Evolutionary conservation across 2,113 vertebrate genomes (phyloP).

Genomic region (Indicator indicator): DNA sequence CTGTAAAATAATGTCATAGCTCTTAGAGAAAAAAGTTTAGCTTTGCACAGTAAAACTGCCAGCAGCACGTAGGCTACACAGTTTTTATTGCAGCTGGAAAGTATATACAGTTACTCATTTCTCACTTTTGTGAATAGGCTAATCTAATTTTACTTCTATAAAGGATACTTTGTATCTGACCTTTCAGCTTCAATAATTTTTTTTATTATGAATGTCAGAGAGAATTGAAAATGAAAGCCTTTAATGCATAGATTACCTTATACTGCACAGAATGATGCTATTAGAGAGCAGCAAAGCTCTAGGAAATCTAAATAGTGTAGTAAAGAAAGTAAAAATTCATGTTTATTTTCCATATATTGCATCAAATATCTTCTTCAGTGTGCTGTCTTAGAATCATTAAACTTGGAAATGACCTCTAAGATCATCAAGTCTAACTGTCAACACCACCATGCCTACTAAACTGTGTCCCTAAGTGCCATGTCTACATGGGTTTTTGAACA

Average conservation of each 20-base stretch:
- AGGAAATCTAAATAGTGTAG: background rate
- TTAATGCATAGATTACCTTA: background rate
- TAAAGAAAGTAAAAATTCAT: too few species aligned
- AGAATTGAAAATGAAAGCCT: background rate
- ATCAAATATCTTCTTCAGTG: too few species aligned
- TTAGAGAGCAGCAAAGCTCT: background rate
- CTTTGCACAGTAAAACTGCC: background rate
- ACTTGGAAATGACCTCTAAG: too few species aligned
- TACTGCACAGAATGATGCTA: background rate
- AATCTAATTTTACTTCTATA: background rate
- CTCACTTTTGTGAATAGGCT: background rate
- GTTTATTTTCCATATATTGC: too few species aligned
- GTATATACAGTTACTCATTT: background rate
- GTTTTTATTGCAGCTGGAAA: background rate
- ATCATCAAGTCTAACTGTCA: too few species aligned
- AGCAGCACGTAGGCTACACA: background rate
- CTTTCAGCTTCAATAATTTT: background rate
- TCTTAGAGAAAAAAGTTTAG: background rate
- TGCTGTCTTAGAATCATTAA: too few species aligned
- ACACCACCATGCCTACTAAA: too few species aligned
- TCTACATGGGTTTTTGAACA: too few species aligned
- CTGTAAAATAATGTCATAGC: background rate
- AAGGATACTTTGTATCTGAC: background rate
- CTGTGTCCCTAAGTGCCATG: too few species aligned
- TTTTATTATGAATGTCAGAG: background rate